Conservation (phyloP, 2,888 invertebrate species). For the Meiosimyza platycephala region DNA sequence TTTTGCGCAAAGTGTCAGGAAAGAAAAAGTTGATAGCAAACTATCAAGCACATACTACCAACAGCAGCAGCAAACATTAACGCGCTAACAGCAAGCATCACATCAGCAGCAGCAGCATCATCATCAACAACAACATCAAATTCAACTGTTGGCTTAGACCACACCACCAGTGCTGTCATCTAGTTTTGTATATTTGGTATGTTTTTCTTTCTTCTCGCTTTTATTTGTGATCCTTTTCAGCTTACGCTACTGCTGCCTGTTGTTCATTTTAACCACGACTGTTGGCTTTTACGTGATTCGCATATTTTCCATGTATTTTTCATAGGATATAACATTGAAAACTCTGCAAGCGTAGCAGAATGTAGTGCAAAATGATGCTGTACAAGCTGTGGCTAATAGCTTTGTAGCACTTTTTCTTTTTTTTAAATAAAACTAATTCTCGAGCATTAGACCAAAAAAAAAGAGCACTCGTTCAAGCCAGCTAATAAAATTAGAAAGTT, state of each 20-base stretch:
- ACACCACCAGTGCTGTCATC: background rate
- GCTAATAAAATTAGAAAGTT: too few relatives aligned
- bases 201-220: background rate
- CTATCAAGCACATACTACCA: too few relatives aligned
- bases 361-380: background rate
- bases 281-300: conserved; percentile 19
- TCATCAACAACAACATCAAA: conserved; percentile 4
- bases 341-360: background rate
- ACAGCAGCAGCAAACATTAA: too few relatives aligned
- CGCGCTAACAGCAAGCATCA: conserved; percentile 10
- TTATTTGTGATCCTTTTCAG: background rate
- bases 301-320: background rate
- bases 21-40: too few relatives aligned
- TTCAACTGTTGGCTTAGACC: conserved; percentile 9
- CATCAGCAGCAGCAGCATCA: background rate
- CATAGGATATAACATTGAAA: too few relatives aligned
- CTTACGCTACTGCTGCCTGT: background rate
- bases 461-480: too few relatives aligned
- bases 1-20: too few relatives aligned
- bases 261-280: conserved; percentile 6
- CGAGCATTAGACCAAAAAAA: conserved; percentile 1
- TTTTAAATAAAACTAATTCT: background rate
- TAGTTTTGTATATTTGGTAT: conserved; percentile 8
- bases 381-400: too few relatives aligned
- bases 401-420: too few relatives aligned